Evolutionary conservation across 2,797 vertebrate species (phyloP).

Genomic region (Tolypeutes matacus): DNA sequence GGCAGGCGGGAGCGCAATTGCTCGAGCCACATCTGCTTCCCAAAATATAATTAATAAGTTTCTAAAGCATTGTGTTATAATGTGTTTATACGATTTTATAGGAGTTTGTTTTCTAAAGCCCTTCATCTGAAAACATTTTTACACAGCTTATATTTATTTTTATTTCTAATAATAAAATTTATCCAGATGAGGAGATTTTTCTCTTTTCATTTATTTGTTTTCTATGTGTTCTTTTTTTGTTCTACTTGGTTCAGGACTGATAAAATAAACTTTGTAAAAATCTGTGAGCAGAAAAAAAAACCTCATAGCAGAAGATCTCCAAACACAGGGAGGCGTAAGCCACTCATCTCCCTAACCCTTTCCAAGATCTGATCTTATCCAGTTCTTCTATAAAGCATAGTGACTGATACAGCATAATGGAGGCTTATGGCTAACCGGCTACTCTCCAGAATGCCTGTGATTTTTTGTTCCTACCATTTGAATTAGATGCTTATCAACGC

Average conservation of each 20-base stretch:
- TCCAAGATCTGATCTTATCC: background rate
- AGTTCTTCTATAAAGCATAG: background rate
- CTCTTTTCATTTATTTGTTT: background rate
- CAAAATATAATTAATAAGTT: background rate
- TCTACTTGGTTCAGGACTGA: background rate
- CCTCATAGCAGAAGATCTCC: background rate
- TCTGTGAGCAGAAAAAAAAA: background rate
- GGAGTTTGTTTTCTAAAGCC: conserved; percentile 43
- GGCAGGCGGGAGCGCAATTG: too few relatives aligned
- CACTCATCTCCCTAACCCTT: rapidly evolving
- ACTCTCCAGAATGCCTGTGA: background rate
- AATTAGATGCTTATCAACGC: background rate
- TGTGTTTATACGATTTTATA: conserved; percentile 44
- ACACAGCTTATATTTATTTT: conserved; percentile 23
- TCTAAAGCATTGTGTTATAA: conserved; percentile 26
- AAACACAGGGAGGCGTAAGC: background rate
- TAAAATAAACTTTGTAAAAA: background rate
- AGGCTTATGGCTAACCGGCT: background rate
- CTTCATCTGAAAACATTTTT: conserved; percentile 47
- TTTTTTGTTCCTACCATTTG: background rate
- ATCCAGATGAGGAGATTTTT: background rate
- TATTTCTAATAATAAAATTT: conserved; percentile 33
- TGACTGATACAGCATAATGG: background rate
- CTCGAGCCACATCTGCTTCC: too few relatives aligned
- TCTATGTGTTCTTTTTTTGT: conserved; percentile 12